Evolutionary conservation across 1,140 invertebrate genomes (phyloP), one percentile per base, ranked within the genome.

Genomic region (Melitaea cinxia): DNA sequence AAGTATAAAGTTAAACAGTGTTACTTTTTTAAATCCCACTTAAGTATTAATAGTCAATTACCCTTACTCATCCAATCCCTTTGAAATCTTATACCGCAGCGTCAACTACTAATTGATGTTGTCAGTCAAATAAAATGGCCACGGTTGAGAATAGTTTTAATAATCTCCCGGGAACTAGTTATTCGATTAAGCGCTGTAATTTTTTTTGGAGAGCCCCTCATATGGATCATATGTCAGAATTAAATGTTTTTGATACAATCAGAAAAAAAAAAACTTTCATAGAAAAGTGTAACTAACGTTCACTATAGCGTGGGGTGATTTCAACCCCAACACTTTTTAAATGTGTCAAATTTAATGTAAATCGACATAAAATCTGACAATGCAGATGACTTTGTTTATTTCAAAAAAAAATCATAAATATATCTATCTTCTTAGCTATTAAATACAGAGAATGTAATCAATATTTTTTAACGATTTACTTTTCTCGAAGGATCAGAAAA

Each of bases 81-180:
- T 85, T 88, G 85, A 78, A 88, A 88, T 65, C 65, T 53, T 67
- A 88, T 65, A 83, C 85, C 85, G 78, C 70, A 42, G 65, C 75
- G 80, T 86, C 80, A 80, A 83, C 63, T 74, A 66, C 77, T 88
- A 88, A 88, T 88, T 88, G 85, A 85, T 79, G 78, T 82, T 83
- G 85, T 86, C 85, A 88, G 76, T 88, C 82, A 83, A 80, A 82
- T 80, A 76, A 80, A 83, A 77, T 71, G 72, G 68, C 67, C 65
- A 72, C 59, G 64, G 62, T 63, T 66, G 68, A 67, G 72, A 75
- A 61, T 75, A 73, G 65, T 42, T 78, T 75, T 78, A 74, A 78
- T 83, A 69, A 77, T 81, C 82, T 80, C 74, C 47, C 58, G 83
- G 77, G 83, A 82, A 73, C 42, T 65, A 59, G 57, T 68, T 74